A percentile compares a stretch with the other conserved stretches of the same genome.
Conservation (phyloP, 2,113 vertebrate genomes). For the Dromas ardeola region DNA sequence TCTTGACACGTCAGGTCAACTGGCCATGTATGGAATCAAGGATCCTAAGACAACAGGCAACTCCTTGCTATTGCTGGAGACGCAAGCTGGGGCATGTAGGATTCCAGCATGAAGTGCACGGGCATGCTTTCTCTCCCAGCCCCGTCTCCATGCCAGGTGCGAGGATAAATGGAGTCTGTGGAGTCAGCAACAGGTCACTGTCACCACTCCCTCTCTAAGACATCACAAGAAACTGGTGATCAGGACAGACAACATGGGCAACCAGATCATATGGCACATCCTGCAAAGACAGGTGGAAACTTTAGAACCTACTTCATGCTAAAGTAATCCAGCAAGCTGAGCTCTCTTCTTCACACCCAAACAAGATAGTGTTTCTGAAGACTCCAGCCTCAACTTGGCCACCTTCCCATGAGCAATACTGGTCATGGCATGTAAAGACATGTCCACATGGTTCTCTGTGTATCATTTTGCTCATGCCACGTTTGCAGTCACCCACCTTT, state of each 20-base stretch:
- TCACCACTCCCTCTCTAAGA: not conserved
- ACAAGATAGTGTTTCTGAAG: not conserved
- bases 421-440: not conserved
- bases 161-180: not conserved
- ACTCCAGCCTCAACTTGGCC: not conserved
- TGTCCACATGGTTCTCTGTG: not conserved
- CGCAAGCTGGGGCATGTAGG: not conserved
- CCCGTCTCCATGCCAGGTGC: not conserved
- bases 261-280: not conserved
- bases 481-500: not conserved
- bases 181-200: not conserved
- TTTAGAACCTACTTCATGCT: slow-evolving; percentile 11
- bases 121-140: not conserved
- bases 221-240: not conserved
- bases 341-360: not conserved
- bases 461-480: not conserved
- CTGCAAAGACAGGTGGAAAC: not conserved
- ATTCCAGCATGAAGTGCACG: not conserved
- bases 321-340: not conserved
- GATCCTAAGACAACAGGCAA: not conserved
- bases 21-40: not conserved
- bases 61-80: not conserved
- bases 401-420: not conserved
- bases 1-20: not conserved
- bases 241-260: not conserved